Percentiles rank a stretch among this genome's conserved stretches.
phyloP scores from a whole-genome alignment of 2,113 vertebrate species.

The Serinus canaria region DNA sequence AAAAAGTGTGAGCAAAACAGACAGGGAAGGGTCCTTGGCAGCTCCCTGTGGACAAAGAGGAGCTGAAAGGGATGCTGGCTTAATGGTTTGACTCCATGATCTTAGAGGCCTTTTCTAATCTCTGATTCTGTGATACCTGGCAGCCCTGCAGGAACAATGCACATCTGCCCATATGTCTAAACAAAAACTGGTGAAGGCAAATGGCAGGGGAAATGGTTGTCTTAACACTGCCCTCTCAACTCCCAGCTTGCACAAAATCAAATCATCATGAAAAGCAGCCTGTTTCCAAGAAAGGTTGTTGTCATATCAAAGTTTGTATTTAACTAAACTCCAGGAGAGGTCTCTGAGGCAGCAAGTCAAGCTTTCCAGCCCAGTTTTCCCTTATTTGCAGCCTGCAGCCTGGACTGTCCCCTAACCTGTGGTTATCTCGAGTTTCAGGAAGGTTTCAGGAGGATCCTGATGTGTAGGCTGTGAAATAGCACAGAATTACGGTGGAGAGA shows the following conservation, averaged over 20 bases:
- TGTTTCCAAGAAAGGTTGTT: background rate
- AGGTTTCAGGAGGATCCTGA: background rate
- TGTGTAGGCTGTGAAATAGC: background rate
- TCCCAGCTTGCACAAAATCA: background rate
- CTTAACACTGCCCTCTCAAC: background rate
- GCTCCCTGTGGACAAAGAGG: background rate
- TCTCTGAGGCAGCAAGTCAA: background rate
- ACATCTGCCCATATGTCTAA: background rate
- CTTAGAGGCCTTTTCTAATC: background rate
- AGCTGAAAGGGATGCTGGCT: background rate
- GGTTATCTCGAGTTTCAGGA: background rate
- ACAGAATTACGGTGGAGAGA: background rate
- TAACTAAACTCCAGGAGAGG: background rate
- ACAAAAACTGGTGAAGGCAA: background rate
- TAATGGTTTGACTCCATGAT: background rate
- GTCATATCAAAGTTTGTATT: background rate
- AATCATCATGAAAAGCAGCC: background rate
- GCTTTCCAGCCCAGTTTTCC: background rate
- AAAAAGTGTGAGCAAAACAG: background rate
- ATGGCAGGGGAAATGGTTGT: background rate
- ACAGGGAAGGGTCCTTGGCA: background rate
- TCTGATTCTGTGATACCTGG: background rate
- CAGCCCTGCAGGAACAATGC: rapidly evolving
- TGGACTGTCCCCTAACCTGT: too few relatives aligned
- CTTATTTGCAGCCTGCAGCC: background rate